These are phyloP conservation scores for Pteronura brasiliensis DNA, from an alignment of 2,113 vertebrate species.

Conservation along the genomic window DNA sequence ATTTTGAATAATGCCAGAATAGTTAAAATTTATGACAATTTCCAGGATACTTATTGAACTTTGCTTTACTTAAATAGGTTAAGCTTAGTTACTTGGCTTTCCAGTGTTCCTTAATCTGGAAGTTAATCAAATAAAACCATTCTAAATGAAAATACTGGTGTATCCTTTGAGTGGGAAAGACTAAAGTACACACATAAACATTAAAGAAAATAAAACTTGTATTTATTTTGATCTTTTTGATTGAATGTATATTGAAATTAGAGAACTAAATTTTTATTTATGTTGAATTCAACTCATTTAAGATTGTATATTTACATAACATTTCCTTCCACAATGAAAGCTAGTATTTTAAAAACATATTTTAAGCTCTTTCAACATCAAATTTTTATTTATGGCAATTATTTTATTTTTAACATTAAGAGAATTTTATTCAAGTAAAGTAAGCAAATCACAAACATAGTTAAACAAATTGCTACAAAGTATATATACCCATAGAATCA, in stretches of 20 bases:
- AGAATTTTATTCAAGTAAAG: neutral
- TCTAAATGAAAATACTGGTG: neutral
- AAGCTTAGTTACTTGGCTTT: neutral
- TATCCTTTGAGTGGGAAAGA: neutral
- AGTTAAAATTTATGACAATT: conserved; percentile 44
- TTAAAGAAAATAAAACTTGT: neutral
- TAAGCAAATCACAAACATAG: neutral
- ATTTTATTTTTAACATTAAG: neutral
- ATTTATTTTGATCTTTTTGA: neutral
- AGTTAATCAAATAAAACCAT: neutral
- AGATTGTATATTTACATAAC: neutral
- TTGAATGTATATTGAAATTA: neutral
- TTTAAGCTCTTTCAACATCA: neutral
- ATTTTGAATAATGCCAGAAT: conserved; percentile 56
- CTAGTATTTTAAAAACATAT: neutral
- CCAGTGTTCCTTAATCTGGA: conserved; percentile 22
- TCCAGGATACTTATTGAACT: conserved; percentile 49
- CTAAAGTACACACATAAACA: neutral
- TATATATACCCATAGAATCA: neutral
- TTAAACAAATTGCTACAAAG: neutral
- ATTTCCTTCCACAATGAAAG: neutral
- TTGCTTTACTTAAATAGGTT: conserved; percentile 45
- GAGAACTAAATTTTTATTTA: neutral
- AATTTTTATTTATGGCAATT: neutral
- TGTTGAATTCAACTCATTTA: neutral